phyloP scores from a whole-genome alignment of 2,888 invertebrate species.

The Cerastis leucographa region DNA sequence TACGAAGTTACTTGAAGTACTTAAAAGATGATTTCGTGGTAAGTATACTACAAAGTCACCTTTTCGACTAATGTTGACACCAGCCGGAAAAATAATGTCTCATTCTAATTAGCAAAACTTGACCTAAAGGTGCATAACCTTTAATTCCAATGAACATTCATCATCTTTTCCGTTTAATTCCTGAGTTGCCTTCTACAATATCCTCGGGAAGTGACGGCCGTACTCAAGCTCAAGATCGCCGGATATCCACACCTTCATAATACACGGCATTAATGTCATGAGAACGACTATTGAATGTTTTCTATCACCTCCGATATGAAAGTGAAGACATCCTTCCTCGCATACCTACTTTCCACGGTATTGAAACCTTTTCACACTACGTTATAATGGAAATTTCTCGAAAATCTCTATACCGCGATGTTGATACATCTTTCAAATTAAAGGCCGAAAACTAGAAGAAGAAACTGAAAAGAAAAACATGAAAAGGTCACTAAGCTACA shows the following conservation, averaged over 20 bases:
- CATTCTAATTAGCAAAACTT: background rate
- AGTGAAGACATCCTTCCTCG: conserved; percentile 14
- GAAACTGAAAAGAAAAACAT: background rate
- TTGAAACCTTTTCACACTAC: background rate
- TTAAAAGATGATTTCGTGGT: no score
- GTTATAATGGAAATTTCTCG: background rate
- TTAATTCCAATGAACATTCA: conserved; percentile 15
- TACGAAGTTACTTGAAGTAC: no score
- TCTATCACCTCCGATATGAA: background rate
- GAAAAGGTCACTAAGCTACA: background rate
- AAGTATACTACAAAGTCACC: background rate
- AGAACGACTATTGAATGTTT: conserved; percentile 31
- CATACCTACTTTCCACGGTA: background rate
- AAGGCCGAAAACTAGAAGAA: background rate
- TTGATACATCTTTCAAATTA: no score
- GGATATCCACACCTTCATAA: conserved; percentile 40
- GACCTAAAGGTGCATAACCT: conserved; percentile 13
- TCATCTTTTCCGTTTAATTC: conserved; percentile 24
- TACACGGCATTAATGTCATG: conserved; percentile 31
- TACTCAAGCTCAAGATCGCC: conserved; percentile 15
- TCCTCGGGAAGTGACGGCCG: conserved; percentile 30
- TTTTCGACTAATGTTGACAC: background rate
- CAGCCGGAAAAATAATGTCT: conserved; percentile 10
- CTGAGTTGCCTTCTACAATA: conserved; percentile 27
- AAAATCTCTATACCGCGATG: background rate